These are phyloP conservation scores for Chrysina gloriosa DNA, from an alignment of 2,888 invertebrate species.

Conservation along the genomic window DNA sequence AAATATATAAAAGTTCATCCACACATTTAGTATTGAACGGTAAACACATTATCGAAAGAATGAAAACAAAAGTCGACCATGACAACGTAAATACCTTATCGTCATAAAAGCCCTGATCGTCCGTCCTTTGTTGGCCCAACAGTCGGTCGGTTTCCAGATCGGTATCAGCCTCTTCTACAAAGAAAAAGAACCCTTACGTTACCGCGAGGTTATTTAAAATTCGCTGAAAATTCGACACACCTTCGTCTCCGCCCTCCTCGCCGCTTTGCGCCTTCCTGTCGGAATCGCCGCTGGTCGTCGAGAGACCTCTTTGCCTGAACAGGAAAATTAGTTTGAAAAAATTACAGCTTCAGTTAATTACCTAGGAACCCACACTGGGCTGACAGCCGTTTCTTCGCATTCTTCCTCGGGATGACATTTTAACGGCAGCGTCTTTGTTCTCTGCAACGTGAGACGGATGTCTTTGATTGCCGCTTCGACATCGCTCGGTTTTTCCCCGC, in stretches of 20 bases:
- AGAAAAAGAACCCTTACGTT: neutral
- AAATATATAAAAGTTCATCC: neutral
- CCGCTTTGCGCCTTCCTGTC: slow-evolving; percentile 77
- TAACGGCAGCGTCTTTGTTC: slow-evolving; percentile 75
- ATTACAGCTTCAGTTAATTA: slow-evolving; percentile 57
- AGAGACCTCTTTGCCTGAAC: slow-evolving; percentile 70
- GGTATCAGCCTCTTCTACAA: slow-evolving; percentile 89
- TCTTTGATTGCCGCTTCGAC: slow-evolving; percentile 82
- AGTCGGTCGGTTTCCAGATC: slow-evolving; percentile 97
- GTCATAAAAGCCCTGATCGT: slow-evolving; percentile 92
- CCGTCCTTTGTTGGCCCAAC: slow-evolving; percentile 93
- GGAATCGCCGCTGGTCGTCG: slow-evolving; percentile 69
- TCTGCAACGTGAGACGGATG: slow-evolving; percentile 82
- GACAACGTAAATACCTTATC: slow-evolving; percentile 74
- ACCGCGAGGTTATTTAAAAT: neutral
- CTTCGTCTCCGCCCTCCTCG: slow-evolving; percentile 70
- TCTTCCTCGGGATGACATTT: slow-evolving; percentile 65
- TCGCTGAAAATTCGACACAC: slow-evolving; percentile 48
- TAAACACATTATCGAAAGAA: slow-evolving; percentile 2
- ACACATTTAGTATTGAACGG: slow-evolving; percentile 3
- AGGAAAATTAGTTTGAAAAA: slow-evolving; percentile 49
- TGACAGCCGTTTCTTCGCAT: slow-evolving; percentile 67
- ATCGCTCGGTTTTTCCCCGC: slow-evolving; percentile 59
- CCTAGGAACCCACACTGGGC: slow-evolving; percentile 80
- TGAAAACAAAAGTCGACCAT: neutral